Conservation (phyloP, 2,113 vertebrate genomes). For the Chamaetylas fuelleborni region DNA sequence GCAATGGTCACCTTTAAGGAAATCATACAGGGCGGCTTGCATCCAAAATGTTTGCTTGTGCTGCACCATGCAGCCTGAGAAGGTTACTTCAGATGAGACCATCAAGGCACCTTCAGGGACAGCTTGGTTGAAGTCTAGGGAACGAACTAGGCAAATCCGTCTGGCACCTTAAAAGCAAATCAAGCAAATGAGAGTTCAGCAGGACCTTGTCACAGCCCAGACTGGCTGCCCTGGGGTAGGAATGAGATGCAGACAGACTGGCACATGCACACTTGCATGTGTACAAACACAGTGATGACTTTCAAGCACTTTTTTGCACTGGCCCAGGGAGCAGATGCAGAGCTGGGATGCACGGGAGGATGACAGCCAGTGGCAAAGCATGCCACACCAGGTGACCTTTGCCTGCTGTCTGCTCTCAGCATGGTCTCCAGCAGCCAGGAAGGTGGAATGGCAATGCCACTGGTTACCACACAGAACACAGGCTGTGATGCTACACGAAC, state of each 20-base stretch:
- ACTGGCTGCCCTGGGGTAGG: background rate
- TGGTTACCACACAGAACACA: no score
- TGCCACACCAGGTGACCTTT: no score
- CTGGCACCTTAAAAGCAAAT: background rate
- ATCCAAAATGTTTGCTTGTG: background rate
- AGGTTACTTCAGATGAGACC: background rate
- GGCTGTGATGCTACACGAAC: no score
- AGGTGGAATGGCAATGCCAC: no score
- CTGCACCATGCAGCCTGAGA: background rate
- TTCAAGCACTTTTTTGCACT: background rate
- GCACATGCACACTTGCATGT: fast-evolving
- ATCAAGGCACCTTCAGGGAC: background rate
- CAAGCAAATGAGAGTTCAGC: background rate
- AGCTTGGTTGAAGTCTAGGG: background rate
- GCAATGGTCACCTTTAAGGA: background rate
- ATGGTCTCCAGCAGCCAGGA: no score
- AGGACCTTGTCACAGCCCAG: background rate
- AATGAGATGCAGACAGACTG: background rate
- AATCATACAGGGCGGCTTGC: background rate
- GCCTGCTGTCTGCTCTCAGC: no score
- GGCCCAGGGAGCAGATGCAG: no score
- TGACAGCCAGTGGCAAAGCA: no score
- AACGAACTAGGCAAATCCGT: background rate
- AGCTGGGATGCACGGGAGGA: no score
- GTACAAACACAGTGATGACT: background rate